Conservation (phyloP, 2,888 invertebrate genomes). For the Chymomyza fuscimana region DNA sequence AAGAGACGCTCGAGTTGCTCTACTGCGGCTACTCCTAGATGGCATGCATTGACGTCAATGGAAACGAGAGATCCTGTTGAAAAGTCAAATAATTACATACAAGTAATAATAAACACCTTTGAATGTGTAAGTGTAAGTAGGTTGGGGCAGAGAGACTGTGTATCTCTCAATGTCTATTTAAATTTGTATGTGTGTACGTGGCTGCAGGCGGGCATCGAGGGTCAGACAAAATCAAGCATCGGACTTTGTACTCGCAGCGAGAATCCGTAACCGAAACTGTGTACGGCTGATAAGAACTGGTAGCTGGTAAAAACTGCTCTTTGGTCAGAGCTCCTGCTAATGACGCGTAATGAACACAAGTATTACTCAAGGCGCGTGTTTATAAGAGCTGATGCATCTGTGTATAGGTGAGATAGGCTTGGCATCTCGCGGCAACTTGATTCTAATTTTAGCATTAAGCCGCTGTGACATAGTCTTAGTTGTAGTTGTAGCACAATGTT, state of each 20-base stretch:
- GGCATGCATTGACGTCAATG: slow-evolving; percentile 59
- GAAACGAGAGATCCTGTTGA: slow-evolving; percentile 59
- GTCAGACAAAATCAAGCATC: neutral
- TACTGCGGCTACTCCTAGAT: slow-evolving; percentile 7
- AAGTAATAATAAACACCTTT: slow-evolving; percentile 25
- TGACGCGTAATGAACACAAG: neutral
- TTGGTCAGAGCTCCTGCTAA: neutral
- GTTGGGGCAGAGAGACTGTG: neutral
- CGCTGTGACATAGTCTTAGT: no score
- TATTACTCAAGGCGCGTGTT: no score
- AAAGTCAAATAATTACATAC: slow-evolving; percentile 45
- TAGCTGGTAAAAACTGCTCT: neutral
- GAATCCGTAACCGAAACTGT: neutral
- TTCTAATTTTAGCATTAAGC: neutral
- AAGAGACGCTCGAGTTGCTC: neutral
- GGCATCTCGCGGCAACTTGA: neutral
- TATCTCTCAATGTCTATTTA: no score
- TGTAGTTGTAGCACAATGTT: neutral
- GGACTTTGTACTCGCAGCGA: neutral
- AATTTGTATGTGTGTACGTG: no score
- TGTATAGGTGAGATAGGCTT: neutral
- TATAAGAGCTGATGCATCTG: no score
- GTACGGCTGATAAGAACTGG: neutral
- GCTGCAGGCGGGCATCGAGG: neutral
- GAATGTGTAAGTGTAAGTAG: neutral